phyloP scores from a whole-genome alignment of 1,140 invertebrate genomes.

The Periplaneta americana region DNA sequence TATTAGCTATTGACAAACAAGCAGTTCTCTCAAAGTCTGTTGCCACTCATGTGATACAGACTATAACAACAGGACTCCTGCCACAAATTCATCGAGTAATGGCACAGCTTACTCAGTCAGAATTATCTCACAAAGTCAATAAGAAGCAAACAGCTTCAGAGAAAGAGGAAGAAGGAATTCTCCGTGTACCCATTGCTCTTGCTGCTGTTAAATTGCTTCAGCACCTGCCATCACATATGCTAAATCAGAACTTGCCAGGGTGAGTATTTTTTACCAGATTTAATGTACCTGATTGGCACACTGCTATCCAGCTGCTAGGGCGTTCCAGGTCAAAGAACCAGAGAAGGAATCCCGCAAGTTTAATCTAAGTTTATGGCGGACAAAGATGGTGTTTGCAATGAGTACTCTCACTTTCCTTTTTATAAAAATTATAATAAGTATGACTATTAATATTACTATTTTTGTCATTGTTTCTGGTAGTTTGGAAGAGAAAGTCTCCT shows the following conservation, averaged over 20 bases:
- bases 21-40: conserved; percentile 34
- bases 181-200: conserved; percentile 85
- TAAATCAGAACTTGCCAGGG: conserved; percentile 76
- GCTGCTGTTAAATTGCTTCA: conserved; percentile 90
- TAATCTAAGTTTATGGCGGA: no score
- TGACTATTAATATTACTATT: no score
- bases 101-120: conserved; percentile 55
- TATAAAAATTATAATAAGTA: no score
- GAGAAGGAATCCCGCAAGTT: no score
- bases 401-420: no score
- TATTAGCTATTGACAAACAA: conserved; percentile 11
- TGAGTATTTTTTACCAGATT: conserved; percentile 45
- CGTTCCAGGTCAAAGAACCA: no score
- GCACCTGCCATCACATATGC: conserved; percentile 67
- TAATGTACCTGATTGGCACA: no score
- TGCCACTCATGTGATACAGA: conserved; percentile 66
- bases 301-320: no score
- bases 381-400: no score
- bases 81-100: conserved; percentile 63
- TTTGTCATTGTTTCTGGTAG: no score
- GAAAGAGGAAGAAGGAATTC: conserved; percentile 82
- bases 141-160: conserved; percentile 51
- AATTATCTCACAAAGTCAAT: conserved; percentile 73
- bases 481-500: no score
- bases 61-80: conserved; percentile 53